Conservation (phyloP, 1,140 invertebrate species). For the Charaxes varanes region DNA sequence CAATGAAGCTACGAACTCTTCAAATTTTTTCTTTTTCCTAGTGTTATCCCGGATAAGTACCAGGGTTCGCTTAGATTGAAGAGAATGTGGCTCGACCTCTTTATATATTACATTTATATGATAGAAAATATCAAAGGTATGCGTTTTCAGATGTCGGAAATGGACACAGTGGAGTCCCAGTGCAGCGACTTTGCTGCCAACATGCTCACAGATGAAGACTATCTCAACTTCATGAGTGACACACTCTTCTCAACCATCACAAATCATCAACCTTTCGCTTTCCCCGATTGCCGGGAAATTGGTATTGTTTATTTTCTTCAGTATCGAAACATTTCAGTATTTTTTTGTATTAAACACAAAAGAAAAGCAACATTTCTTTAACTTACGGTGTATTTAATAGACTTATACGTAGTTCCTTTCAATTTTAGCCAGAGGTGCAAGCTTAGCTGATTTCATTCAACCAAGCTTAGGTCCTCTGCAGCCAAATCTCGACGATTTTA, state of each 20-base stretch:
- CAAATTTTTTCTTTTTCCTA: no score
- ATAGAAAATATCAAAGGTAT: conserved; percentile 31
- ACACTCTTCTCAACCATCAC: conserved; percentile 92
- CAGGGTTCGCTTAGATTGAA: background rate
- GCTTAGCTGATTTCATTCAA: conserved; percentile 95
- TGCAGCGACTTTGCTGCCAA: conserved; percentile 77
- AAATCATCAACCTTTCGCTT: conserved; percentile 93
- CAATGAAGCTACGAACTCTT: no score
- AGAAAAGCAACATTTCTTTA: conserved; percentile 10
- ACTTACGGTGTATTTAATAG: conserved; percentile 1
- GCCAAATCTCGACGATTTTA: conserved; percentile 97
- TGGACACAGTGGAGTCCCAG: conserved; percentile 85
- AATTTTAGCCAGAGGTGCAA: conserved; percentile 76
- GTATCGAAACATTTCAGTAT: conserved; percentile 12
- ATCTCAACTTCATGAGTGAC: conserved; percentile 92
- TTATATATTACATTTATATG: no score
- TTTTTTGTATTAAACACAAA: conserved; percentile 13
- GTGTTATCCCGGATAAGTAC: no score
- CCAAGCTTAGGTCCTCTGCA: conserved; percentile 97
- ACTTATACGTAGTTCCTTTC: conserved; percentile 27
- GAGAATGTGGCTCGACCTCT: no score
- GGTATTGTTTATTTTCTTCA: conserved; percentile 75
- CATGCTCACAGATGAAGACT: conserved; percentile 91
- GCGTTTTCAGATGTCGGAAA: conserved; percentile 81
- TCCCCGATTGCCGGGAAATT: conserved; percentile 97